phyloP scores from a whole-genome alignment of 2,888 invertebrate genomes.

The Ophion ventricosus region DNA sequence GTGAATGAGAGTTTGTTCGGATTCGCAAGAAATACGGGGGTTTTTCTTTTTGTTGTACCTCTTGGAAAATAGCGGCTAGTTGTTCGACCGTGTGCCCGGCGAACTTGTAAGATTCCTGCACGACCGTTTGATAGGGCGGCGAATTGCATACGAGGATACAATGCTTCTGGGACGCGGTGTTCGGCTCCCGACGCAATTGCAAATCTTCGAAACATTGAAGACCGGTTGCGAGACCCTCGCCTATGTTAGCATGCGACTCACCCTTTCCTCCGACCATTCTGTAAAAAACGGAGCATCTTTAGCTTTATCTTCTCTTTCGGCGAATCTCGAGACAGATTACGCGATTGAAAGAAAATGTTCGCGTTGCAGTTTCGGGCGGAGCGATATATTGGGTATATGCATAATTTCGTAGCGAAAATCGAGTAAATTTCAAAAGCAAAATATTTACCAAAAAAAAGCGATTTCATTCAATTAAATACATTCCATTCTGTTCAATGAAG shows the following conservation, averaged over 20 bases:
- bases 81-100: slow-evolving; percentile 93
- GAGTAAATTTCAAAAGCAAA: no score
- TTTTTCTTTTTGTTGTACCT: slow-evolving; percentile 84
- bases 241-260: slow-evolving; percentile 94
- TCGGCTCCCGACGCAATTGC: slow-evolving; percentile 85
- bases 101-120: slow-evolving; percentile 89
- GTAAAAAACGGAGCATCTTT: slow-evolving; percentile 36
- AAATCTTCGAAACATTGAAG: slow-evolving; percentile 95
- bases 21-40: no score
- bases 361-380: neutral
- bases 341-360: neutral
- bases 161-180: slow-evolving; percentile 87
- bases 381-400: no score
- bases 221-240: slow-evolving; percentile 94
- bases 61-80: slow-evolving; percentile 90
- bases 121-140: slow-evolving; percentile 94
- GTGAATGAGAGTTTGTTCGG: slow-evolving; percentile 46
- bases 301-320: neutral
- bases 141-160: slow-evolving; percentile 95
- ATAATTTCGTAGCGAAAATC: no score
- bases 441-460: no score
- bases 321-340: no score
- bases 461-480: no score
- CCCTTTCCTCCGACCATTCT: slow-evolving; percentile 95
- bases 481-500: no score